These are phyloP conservation scores for Ammodytes marinus DNA, from an alignment of 2,113 vertebrate species.

Conservation along the genomic window DNA sequence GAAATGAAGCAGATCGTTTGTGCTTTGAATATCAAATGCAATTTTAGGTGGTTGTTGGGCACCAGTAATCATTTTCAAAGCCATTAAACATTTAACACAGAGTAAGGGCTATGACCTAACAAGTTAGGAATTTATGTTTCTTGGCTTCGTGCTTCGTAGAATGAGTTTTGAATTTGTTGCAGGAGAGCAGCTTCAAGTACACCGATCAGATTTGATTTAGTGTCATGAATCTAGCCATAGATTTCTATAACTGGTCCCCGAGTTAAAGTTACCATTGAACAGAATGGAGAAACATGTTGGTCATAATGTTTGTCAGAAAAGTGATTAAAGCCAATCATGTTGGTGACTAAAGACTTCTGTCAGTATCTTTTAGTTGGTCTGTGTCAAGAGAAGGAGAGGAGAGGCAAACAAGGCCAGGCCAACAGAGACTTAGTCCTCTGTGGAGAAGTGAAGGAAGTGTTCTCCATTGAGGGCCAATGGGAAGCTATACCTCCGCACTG, in stretches of 20 bases:
- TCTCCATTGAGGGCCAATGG: slow-evolving; percentile 17
- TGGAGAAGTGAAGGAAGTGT: slow-evolving; percentile 25
- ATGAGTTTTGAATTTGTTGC: neutral
- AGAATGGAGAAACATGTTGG: too few species aligned
- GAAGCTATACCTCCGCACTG: slow-evolving; percentile 11
- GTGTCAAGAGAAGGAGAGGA: neutral
- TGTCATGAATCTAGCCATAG: neutral
- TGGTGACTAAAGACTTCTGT: neutral
- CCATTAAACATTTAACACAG: slow-evolving; percentile 5
- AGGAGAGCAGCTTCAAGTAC: neutral
- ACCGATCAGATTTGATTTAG: neutral
- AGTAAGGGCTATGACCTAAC: neutral
- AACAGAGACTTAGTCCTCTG: slow-evolving; percentile 15
- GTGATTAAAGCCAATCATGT: neutral
- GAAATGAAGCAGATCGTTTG: neutral
- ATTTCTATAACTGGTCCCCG: neutral
- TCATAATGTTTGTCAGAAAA: too few species aligned
- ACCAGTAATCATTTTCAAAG: slow-evolving; percentile 12
- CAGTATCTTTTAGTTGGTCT: neutral
- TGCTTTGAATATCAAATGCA: neutral
- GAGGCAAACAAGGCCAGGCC: slow-evolving; percentile 2
- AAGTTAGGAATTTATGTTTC: neutral
- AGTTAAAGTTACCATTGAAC: too few species aligned
- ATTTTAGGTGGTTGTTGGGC: neutral
- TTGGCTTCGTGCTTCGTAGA: neutral